Conservation (phyloP, 2,797 vertebrate species). For the Sarcophilus harrisii region DNA sequence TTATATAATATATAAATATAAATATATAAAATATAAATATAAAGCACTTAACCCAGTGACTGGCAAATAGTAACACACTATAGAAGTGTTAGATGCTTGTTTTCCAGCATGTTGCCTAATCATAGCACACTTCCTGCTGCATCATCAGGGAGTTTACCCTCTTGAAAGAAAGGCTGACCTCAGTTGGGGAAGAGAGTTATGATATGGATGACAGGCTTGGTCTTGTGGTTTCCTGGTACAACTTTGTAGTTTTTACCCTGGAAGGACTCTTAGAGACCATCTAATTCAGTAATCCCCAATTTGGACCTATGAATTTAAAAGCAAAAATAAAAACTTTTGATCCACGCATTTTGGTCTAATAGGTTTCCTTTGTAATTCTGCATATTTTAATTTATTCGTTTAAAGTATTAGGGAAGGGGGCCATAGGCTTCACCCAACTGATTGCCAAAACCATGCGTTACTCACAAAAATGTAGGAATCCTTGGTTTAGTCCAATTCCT, state of each 20-base stretch:
- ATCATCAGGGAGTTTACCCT: not conserved
- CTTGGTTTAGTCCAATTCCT: not conserved
- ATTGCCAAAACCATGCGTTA: fast-evolving
- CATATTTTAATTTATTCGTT: not conserved
- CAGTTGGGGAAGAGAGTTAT: not conserved
- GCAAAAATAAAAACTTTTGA: not conserved
- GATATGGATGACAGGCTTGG: not conserved
- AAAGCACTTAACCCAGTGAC: not conserved
- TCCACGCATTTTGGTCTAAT: not conserved
- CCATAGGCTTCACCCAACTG: not conserved
- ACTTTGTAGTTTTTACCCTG: not conserved
- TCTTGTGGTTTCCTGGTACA: not conserved
- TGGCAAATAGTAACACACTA: no score
- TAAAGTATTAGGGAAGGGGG: not conserved
- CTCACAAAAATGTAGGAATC: not conserved
- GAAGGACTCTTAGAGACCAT: not conserved
- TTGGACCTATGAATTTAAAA: not conserved
- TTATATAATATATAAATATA: not conserved
- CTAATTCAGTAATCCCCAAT: not conserved
- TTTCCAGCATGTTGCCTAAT: not conserved
- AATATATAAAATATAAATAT: not conserved
- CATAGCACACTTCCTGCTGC: not conserved
- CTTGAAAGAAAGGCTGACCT: not conserved
- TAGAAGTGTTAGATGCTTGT: not conserved
- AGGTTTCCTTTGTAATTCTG: not conserved